Evolutionary conservation across 2,888 invertebrate species (phyloP), one percentile per base, ranked within the genome.

Genomic region (Himalopsyche japonica): DNA sequence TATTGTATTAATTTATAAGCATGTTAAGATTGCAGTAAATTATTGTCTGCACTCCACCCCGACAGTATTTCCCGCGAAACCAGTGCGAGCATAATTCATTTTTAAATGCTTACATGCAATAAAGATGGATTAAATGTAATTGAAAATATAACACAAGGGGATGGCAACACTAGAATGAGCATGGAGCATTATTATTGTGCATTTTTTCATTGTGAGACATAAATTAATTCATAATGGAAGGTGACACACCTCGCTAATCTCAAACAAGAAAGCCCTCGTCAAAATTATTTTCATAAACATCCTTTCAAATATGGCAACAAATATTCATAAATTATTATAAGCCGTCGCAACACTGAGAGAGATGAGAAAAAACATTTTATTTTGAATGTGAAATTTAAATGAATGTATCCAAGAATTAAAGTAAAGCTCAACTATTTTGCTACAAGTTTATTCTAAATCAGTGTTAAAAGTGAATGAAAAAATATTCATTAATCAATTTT

Each of bases 181-280:
- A 84, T 77, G 64, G 81, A 85, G 81, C 83, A 77, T 81, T 84
- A 84, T 86, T 79, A 83, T 83, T 37, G 70, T 70, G 70, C 84
- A 57, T 43, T 84, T 80, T 84, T 84, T 82, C 82, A 82, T 86
- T 84, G 82, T 83, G 83, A 79, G 76, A 47, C 84, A 87, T 87
- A 87, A 87, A 87, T 87, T 87, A 87, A 86, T 82, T 79, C 83
- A 87, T 86, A 87, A 87, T 87, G 86, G 87, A 43, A 84, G 86
- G 87, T 86, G 83, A 86, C 87, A 87, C 86, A 86, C 87, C 86
- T 87, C 86, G 87, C 87, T 87, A 87, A 87, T 87, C 87, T 87
- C 86, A 86, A 82, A 87, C 86, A 83, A 87, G 82, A 64, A 80
- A 43, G 79, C 37, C 80, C 84, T 81, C 32, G 64, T 79, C 70